Evolutionary conservation across 2,888 invertebrate species (phyloP), one percentile per base, ranked within the genome.

Genomic region (Archaeoteleia sp.): DNA sequence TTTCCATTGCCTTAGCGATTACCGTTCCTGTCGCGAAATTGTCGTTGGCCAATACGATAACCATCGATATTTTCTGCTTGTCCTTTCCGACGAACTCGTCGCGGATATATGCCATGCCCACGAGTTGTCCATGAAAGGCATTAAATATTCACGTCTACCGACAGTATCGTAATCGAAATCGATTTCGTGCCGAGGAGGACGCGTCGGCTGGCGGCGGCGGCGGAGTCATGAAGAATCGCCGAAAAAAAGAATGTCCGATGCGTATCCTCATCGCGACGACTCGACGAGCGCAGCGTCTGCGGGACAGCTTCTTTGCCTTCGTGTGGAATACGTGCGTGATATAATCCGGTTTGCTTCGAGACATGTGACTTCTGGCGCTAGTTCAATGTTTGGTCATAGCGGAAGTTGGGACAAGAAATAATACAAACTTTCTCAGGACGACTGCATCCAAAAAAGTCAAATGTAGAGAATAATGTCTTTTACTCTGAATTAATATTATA

Each of bases 331-430:
- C 14, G 17, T n/a, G 15, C 39, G 9, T 9, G 39, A 20, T 20
- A 7, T 76, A 76, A 75, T 77, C 76, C 77, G 70, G 74, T 77
- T 76, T 74, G 68, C 70, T 72, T 70, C 54, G 71, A 70, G 65
- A 70, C 67, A 71, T 57, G 55, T 70, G 60, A 65, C 65, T 68
- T 57, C 49, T 68, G 67, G 54, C 68, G 20, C 20, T 20, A 20
- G 5, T 20, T 5, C 20, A 20, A 20, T 4, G 20, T 20, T 20
- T 20, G 20, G 5, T 20, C 20, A 20, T 2, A 20, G 5, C 2
- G 20, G 20, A 5, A 4, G 20, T 20, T 20, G 3, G 71, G 61
- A 62, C 67, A 71, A 72, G 68, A 20, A 20, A 20, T 20, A 20
- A 20, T 20, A 4, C 20, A 20, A 20, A 77, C 71, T 57, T 67